Conservation (phyloP, 2,113 vertebrate genomes). For the Antechinus stuartii region DNA sequence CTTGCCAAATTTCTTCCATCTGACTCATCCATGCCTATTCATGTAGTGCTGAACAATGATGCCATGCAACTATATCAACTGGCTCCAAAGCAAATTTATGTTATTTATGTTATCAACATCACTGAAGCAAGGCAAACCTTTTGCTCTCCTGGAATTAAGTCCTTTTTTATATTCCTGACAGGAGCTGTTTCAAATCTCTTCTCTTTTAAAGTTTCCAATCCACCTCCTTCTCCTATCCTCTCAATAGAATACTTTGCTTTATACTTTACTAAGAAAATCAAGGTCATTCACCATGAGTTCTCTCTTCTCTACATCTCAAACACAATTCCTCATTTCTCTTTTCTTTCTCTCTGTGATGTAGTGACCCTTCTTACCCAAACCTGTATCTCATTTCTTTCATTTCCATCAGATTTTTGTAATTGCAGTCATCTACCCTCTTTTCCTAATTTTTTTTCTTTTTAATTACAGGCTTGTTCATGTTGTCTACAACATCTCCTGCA, state of each 20-base stretch:
- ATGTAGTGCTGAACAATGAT: neutral
- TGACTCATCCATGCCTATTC: neutral
- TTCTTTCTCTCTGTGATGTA: neutral
- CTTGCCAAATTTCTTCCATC: neutral
- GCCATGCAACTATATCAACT: neutral
- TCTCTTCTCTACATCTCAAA: neutral
- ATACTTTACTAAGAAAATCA: neutral
- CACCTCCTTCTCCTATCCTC: neutral
- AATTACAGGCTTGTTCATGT: neutral
- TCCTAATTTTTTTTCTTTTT: neutral
- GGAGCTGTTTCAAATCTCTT: neutral
- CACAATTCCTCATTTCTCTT: neutral
- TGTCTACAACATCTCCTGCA: neutral
- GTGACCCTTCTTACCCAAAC: neutral
- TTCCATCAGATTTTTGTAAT: neutral
- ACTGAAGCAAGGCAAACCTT: neutral
- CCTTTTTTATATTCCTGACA: neutral
- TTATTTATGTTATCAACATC: neutral
- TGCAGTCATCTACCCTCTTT: neutral
- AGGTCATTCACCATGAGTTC: neutral
- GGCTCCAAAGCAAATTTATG: neutral
- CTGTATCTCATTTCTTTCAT: neutral
- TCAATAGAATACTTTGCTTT: neutral
- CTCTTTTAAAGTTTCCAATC: neutral
- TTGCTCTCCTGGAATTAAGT: neutral